These are phyloP conservation scores for Leiothrix lutea DNA, from an alignment of 2,113 vertebrate species.

Conservation along the genomic window DNA sequence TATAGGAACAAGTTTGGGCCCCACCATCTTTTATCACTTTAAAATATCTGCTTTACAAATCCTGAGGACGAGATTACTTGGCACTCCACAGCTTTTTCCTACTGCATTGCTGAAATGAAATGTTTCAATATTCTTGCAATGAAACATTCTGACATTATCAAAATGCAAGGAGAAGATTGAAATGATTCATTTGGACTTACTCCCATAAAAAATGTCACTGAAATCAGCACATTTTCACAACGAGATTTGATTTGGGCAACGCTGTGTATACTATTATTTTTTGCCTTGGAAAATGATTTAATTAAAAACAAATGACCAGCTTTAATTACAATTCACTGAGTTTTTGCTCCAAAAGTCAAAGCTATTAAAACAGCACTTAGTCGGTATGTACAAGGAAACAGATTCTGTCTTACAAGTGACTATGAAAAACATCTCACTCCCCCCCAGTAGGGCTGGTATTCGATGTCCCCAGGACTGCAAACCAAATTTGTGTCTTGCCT, in stretches of 20 bases:
- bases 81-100: background rate
- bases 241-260: conserved; percentile 17
- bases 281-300: background rate
- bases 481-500: background rate
- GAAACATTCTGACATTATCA: conserved; percentile 57
- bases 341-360: conserved; percentile 18
- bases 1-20: background rate
- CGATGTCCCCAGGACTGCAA: background rate
- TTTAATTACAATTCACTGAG: conserved; percentile 37
- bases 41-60: background rate
- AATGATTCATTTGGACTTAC: conserved; percentile 53
- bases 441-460: background rate
- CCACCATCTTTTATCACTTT: background rate
- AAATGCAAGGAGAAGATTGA: conserved; percentile 35
- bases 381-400: background rate
- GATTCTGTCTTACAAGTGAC: background rate
- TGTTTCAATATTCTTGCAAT: conserved; percentile 47
- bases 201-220: conserved; percentile 51
- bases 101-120: conserved; percentile 3
- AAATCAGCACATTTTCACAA: conserved; percentile 51
- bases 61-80: background rate
- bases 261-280: background rate
- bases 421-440: background rate
- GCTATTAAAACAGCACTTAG: background rate
- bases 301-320: conserved; percentile 49